Percentiles rank a stretch among this genome's conserved stretches.
These are phyloP conservation scores for Triplophysa dalaica DNA, from an alignment of 2,113 vertebrate species.

Conservation along the genomic window DNA sequence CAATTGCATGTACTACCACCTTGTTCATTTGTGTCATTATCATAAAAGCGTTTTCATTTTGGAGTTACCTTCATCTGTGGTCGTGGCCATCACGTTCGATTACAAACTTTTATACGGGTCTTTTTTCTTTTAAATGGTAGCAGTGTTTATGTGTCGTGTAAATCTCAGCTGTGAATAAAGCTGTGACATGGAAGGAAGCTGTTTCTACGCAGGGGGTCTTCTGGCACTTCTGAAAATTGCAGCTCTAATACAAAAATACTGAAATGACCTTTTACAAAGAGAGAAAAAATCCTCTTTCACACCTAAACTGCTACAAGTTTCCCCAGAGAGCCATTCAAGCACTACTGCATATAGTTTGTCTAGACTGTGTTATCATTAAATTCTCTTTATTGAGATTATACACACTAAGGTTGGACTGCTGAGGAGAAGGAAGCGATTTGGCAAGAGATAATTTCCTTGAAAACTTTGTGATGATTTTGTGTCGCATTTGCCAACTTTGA, in stretches of 20 bases:
- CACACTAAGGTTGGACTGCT: background rate
- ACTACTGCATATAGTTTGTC: conserved; percentile 21
- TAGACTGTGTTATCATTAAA: background rate
- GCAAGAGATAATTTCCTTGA: background rate
- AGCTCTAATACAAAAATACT: background rate
- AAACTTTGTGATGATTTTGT: background rate
- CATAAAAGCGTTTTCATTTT: too few species aligned
- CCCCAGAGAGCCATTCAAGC: conserved; percentile 28
- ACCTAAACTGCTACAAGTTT: conserved; percentile 4
- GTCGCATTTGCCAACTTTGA: background rate
- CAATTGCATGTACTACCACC: too few species aligned
- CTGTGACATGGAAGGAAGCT: background rate
- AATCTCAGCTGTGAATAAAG: conserved; percentile 1
- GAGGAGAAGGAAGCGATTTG: background rate
- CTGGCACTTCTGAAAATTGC: background rate
- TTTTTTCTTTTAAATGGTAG: background rate
- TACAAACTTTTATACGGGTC: too few species aligned
- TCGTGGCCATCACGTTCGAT: too few species aligned
- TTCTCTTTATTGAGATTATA: conserved; percentile 31
- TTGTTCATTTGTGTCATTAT: too few species aligned
- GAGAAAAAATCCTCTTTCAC: conserved; percentile 18
- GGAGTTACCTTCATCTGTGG: too few species aligned
- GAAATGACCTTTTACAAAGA: conserved; percentile 48
- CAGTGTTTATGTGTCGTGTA: background rate
- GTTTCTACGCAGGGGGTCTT: background rate